Evolutionary conservation across 2,113 vertebrate genomes (phyloP).

Genomic region (Elachura formosa): DNA sequence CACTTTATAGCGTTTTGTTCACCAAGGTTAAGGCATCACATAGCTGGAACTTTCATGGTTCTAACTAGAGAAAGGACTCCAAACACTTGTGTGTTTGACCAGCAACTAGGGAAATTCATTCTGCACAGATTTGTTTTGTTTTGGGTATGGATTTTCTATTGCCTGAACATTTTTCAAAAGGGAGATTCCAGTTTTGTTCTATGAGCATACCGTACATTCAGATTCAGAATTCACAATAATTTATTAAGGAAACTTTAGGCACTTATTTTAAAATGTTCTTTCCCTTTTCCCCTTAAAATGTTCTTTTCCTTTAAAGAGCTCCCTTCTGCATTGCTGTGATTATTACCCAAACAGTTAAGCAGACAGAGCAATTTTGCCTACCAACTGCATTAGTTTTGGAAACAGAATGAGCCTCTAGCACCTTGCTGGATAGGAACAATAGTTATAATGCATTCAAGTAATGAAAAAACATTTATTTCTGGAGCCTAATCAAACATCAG

Average conservation of each 20-base stretch:
- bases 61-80: background rate
- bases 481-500: background rate
- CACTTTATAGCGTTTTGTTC: background rate
- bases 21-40: background rate
- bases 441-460: background rate
- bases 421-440: background rate
- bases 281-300: background rate
- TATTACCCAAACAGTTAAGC: background rate
- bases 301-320: background rate
- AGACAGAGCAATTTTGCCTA: background rate
- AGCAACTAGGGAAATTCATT: background rate
- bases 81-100: background rate
- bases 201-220: background rate
- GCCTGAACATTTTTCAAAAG: background rate
- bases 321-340: background rate
- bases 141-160: background rate
- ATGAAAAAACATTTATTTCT: background rate
- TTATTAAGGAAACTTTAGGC: background rate
- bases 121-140: background rate
- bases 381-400: background rate
- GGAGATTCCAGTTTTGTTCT: background rate
- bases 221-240: background rate
- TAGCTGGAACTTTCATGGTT: background rate
- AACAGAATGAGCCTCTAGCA: background rate
- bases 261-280: background rate